Percentiles rank a stretch among this genome's conserved stretches.
Evolutionary conservation across 2,113 vertebrate species (phyloP).

Genomic region (Vombatus ursinus): DNA sequence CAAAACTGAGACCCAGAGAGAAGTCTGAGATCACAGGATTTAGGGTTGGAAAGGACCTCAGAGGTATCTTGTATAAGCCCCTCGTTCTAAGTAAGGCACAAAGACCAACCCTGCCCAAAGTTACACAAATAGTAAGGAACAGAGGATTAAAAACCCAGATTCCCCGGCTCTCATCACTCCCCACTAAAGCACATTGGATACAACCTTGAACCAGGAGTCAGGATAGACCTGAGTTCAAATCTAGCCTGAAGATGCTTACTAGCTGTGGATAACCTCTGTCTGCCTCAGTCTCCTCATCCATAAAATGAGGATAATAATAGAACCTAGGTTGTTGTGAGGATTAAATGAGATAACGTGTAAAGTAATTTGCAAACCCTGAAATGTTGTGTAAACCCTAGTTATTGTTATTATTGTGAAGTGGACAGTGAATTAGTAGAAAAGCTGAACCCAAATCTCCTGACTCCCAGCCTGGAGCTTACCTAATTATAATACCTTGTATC

Average conservation of each 20-base stretch:
- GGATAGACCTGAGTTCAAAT: background rate
- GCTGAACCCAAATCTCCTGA: background rate
- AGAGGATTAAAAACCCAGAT: background rate
- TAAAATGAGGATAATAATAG: background rate
- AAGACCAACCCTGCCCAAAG: background rate
- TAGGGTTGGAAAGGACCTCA: background rate
- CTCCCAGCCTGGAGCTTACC: background rate
- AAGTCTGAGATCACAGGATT: background rate
- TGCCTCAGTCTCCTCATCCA: background rate
- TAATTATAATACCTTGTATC: background rate
- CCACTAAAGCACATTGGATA: background rate
- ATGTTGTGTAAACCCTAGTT: background rate
- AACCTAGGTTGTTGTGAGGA: background rate
- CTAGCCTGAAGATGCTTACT: background rate
- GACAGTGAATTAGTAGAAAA: background rate
- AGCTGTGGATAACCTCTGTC: background rate
- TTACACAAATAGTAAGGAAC: background rate
- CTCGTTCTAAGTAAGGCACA: background rate
- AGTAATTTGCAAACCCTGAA: background rate
- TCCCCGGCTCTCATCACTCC: background rate
- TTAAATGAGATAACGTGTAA: background rate
- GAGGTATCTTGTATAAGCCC: background rate
- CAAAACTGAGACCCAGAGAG: background rate
- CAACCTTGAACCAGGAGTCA: background rate
- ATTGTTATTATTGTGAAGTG: background rate